Evolutionary conservation across 2,113 vertebrate genomes (phyloP), one percentile per base, ranked within the genome.

Genomic region (Embiotoca jacksoni): DNA sequence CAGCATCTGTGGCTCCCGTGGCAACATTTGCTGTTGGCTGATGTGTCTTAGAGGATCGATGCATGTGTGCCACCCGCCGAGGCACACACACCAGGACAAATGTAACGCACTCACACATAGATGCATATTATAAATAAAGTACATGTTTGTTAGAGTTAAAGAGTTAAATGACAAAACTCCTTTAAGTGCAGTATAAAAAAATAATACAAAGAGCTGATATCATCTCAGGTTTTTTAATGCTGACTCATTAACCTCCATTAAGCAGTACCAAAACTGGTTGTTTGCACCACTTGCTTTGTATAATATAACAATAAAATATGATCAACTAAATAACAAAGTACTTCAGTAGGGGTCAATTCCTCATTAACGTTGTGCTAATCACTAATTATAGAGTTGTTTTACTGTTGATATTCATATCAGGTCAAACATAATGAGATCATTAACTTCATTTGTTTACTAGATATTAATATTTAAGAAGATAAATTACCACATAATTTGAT

Each of bases 1-100:
- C 82, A 85, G 57, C 92, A 84, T 92, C 72, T 70, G 61, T 1
- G 64, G 72, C 82, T 85, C 74, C 67, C 61, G 15, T 23, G 72
- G 84, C 84, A 81, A 86, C 74, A 23, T 70, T 49, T 14, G 62
- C 64, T 60, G 52, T 67, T 16, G 46, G 72, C 55, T n/a, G 75
- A 72, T 14, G 39, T 82, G 72, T 88, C 77, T 82, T 64, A 31
- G 54, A 82, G 68, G 68, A 84, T 84, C 54, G 66, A 83, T 76
- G 59, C 68, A 72, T 15, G 30, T 79, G 55, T 13, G 2, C 50
- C 55, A 77, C 7, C 30, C 4, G 0, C 58, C 13, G 70, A 68
- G 47, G 15, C 56, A 37, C 49, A 37, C 60, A 50, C n/a, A 16
- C 23, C 53, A 23, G 23, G 23, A 23, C 23, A 23, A 23, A 23